A percentile compares a stretch with the other conserved stretches of the same genome.
Evolutionary conservation across 2,888 invertebrate genomes (phyloP).

Genomic region (Xanthostigma xanthostigma): DNA sequence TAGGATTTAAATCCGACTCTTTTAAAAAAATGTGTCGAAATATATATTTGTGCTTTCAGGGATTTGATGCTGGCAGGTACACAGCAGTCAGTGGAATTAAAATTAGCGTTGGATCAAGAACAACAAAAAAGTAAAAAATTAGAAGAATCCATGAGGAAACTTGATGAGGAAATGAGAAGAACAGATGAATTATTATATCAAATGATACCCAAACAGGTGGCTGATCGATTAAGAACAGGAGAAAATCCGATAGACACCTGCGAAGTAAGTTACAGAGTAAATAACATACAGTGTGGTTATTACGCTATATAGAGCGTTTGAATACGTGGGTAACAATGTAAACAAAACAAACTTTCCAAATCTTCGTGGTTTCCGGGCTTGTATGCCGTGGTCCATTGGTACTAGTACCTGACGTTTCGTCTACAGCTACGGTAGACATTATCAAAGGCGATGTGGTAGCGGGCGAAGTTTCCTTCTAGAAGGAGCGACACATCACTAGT

Average conservation of each 20-base stretch:
- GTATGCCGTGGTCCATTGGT: too few relatives aligned
- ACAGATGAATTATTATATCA: conserved; percentile 93
- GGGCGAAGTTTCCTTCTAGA: too few relatives aligned
- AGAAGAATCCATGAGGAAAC: conserved; percentile 88
- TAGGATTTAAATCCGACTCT: background rate
- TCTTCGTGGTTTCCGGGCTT: too few relatives aligned
- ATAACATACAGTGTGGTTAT: too few relatives aligned
- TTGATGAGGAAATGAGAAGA: conserved; percentile 90
- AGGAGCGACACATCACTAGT: too few relatives aligned
- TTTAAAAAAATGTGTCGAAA: background rate
- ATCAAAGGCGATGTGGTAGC: too few relatives aligned
- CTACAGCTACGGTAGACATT: too few relatives aligned
- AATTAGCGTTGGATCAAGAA: conserved; percentile 89
- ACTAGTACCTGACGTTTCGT: too few relatives aligned
- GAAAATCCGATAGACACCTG: conserved; percentile 93
- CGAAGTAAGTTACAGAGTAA: conserved; percentile 46
- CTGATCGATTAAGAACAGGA: conserved; percentile 83
- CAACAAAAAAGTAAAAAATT: conserved; percentile 92
- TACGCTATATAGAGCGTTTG: too few relatives aligned
- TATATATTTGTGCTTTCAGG: conserved; percentile 31
- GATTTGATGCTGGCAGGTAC: conserved; percentile 93
- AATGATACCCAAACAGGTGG: conserved; percentile 98
- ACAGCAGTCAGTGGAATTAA: conserved; percentile 92
- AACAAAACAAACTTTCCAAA: too few relatives aligned
- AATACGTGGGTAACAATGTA: too few relatives aligned